Percentiles rank a stretch among this genome's conserved stretches.
Conservation (phyloP, 2,797 vertebrate genomes). For the Muraenolepis orangiensis region DNA sequence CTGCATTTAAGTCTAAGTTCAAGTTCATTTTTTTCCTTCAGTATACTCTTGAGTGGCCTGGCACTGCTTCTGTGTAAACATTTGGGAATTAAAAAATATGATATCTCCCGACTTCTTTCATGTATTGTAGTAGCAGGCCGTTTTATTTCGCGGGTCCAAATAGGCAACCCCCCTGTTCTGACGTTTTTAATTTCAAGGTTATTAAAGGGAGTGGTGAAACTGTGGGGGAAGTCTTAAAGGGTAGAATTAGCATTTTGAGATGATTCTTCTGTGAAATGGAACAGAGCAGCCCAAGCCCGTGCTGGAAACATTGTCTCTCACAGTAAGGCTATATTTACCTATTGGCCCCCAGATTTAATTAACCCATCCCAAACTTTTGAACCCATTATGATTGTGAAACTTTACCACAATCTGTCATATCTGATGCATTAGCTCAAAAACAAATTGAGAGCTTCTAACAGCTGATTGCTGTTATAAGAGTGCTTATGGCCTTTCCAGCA, state of each 20-base stretch:
- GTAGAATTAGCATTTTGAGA: conserved; percentile 72
- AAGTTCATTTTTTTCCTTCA: neutral
- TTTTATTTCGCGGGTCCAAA: conserved; percentile 46
- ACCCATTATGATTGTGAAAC: conserved; percentile 27
- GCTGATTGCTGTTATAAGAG: conserved; percentile 24
- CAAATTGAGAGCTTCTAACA: conserved; percentile 14
- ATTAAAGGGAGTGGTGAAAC: conserved; percentile 69
- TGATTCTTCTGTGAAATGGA: conserved; percentile 73
- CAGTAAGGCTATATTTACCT: conserved; percentile 57
- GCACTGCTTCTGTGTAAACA: conserved; percentile 43
- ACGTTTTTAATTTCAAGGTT: conserved; percentile 79
- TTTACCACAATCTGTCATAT: conserved; percentile 15
- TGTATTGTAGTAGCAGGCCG: conserved; percentile 57
- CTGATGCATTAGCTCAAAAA: neutral
- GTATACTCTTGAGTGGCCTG: conserved; percentile 1
- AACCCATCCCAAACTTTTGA: conserved; percentile 50
- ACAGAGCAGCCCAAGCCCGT: conserved; percentile 40
- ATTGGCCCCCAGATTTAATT: conserved; percentile 54
- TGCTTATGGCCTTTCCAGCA: neutral
- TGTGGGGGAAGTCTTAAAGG: conserved; percentile 68
- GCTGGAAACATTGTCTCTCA: conserved; percentile 32
- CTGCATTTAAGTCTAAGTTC: neutral
- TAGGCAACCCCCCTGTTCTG: conserved; percentile 56
- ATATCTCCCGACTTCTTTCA: conserved; percentile 43
- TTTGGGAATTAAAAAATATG: neutral